Percentiles rank a stretch among this genome's conserved stretches.
These are phyloP conservation scores for Triplophysa bombifrons DNA, from an alignment of 2,797 vertebrate genomes.

Conservation along the genomic window DNA sequence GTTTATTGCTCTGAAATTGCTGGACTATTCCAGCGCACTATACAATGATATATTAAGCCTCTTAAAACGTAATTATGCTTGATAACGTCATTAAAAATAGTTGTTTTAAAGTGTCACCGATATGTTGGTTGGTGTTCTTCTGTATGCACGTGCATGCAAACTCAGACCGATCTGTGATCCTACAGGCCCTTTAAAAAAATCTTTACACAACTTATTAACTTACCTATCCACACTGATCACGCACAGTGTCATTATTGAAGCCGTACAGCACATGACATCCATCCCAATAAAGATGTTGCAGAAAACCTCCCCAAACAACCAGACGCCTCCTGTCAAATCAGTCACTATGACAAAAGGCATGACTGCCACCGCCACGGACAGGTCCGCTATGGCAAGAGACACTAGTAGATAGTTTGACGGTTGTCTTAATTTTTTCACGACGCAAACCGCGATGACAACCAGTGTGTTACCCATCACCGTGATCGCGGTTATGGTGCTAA, in stretches of 20 bases:
- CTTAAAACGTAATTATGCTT: too few relatives aligned
- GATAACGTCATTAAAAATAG: too few relatives aligned
- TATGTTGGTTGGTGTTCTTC: too few relatives aligned
- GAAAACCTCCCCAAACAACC: conserved; percentile 83
- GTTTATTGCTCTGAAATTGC: too few relatives aligned
- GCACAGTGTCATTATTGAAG: conserved; percentile 83
- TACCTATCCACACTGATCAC: conserved; percentile 85
- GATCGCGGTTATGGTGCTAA: conserved; percentile 62
- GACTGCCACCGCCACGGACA: conserved; percentile 79
- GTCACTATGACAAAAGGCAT: conserved; percentile 84
- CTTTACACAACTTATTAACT: conserved; percentile 49
- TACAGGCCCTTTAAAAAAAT: too few relatives aligned
- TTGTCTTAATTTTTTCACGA: conserved; percentile 81
- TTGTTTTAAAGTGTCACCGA: too few relatives aligned
- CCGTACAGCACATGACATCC: conserved; percentile 86
- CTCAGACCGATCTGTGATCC: too few relatives aligned
- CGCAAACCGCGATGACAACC: conserved; percentile 81
- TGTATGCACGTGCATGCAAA: too few relatives aligned
- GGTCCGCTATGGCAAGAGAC: conserved; percentile 79
- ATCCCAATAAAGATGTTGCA: conserved; percentile 84
- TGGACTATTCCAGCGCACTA: too few relatives aligned
- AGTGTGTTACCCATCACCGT: conserved; percentile 83
- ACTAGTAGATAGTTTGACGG: conserved; percentile 83
- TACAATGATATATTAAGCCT: too few relatives aligned
- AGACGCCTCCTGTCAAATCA: conserved; percentile 80